Percentiles rank a stretch among this genome's conserved stretches.
Conservation (phyloP, 2,113 vertebrate species). For the Pseudorasbora parva region DNA sequence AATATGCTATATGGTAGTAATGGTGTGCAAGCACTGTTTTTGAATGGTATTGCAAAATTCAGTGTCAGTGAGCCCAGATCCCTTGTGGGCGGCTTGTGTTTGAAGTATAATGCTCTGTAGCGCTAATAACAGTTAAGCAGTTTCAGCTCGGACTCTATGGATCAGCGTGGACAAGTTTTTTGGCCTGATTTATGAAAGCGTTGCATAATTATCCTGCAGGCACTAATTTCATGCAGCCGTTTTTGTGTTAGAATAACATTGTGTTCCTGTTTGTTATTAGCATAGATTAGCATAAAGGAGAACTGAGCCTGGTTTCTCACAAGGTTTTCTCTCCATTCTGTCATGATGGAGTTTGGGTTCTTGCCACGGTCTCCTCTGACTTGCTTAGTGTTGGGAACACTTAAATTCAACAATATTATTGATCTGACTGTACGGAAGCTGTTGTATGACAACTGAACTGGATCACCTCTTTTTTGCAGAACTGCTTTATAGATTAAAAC, state of each 20-base stretch:
- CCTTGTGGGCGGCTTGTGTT: constrained; percentile 42
- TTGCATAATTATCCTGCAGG: constrained; percentile 56
- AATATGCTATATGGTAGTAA: constrained; percentile 4
- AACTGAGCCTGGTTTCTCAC: too few species aligned
- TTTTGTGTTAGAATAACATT: constrained; percentile 43
- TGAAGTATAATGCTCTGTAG: constrained; percentile 45
- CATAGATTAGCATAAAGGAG: too few species aligned
- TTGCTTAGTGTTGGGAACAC: too few species aligned
- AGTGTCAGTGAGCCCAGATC: constrained; percentile 46
- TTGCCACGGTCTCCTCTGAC: too few species aligned
- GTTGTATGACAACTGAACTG: too few species aligned
- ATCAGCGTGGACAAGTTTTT: constrained; percentile 9
- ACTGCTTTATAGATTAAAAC: too few species aligned
- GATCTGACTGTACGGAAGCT: too few species aligned
- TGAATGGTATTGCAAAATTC: constrained; percentile 55
- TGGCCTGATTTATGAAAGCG: constrained; percentile 40
- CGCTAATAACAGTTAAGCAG: constrained; percentile 48
- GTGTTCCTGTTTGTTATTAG: not conserved
- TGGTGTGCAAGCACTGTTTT: constrained; percentile 17
- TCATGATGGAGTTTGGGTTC: too few species aligned
- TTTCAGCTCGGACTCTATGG: constrained; percentile 27
- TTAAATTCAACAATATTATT: too few species aligned
- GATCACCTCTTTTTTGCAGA: too few species aligned
- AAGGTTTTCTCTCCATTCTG: too few species aligned
- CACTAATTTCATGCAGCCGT: constrained; percentile 57